Conservation (phyloP, 2,888 invertebrate species). For the Idaea straminata region DNA sequence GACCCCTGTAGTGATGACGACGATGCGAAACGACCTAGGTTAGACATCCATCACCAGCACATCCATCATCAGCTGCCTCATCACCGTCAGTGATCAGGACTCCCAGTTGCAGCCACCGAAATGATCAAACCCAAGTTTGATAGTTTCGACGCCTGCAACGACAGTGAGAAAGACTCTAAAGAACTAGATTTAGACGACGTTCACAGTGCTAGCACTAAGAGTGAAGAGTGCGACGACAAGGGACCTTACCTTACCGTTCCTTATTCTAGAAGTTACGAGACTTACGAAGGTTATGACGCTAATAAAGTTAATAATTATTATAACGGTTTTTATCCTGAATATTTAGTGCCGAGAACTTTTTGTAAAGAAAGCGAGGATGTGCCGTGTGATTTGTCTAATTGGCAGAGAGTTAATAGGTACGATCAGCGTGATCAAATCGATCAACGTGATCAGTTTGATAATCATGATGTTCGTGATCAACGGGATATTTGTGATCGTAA, state of each 20-base stretch:
- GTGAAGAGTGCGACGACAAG: conserved; percentile 30
- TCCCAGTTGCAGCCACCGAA: conserved; percentile 45
- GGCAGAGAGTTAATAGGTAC: conserved; percentile 49
- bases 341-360: conserved; percentile 35
- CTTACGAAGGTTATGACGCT: conserved; percentile 17
- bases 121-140: conserved; percentile 23
- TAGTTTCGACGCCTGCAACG: conserved; percentile 29
- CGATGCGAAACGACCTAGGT: conserved; percentile 84
- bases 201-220: conserved; percentile 32
- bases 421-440: conserved; percentile 32
- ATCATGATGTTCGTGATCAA: conserved; percentile 38
- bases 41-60: conserved; percentile 81
- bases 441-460: background rate
- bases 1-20: conserved; percentile 82
- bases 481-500: conserved; percentile 34
- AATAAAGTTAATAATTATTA: conserved; percentile 23
- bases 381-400: conserved; percentile 69
- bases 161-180: conserved; percentile 36
- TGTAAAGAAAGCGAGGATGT: conserved; percentile 49
- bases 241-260: conserved; percentile 15
- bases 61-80: conserved; percentile 59
- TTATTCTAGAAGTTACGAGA: background rate
- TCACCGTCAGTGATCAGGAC: conserved; percentile 68
- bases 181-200: conserved; percentile 31
- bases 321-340: conserved; percentile 38